A percentile compares a stretch with the other conserved stretches of the same genome.
Conservation (phyloP, 64 coral and sea anemone genomes). For the Stylophora pistillata region DNA sequence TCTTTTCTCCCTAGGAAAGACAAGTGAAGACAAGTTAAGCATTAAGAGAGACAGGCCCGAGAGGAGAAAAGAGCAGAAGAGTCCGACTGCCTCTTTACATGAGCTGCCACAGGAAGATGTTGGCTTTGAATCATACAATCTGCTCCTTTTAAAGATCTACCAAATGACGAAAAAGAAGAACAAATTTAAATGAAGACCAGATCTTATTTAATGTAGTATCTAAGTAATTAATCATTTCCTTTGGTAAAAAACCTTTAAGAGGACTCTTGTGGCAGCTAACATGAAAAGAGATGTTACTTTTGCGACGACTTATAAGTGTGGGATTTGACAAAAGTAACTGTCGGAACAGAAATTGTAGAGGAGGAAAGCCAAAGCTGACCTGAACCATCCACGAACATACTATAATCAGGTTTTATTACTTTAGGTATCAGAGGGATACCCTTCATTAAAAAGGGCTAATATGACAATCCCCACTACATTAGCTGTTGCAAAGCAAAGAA, state of each 20-base stretch:
- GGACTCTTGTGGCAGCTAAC: slow-evolving; percentile 13
- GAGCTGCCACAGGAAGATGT: slow-evolving; percentile 38
- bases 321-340: slow-evolving; percentile 39
- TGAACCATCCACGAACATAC: background rate
- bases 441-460: too few relatives aligned
- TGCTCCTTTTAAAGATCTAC: slow-evolving; percentile 36
- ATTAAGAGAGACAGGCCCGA: background rate
- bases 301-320: background rate
- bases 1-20: slow-evolving; percentile 55
- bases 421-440: too few relatives aligned
- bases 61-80: slow-evolving; percentile 54
- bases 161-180: slow-evolving; percentile 5
- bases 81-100: slow-evolving; percentile 46
- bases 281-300: slow-evolving; percentile 45
- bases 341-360: background rate
- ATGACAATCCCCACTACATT: background rate
- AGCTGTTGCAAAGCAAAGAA: too few relatives aligned
- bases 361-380: slow-evolving; percentile 4
- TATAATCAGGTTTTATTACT: too few relatives aligned
- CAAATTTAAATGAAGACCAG: slow-evolving; percentile 10
- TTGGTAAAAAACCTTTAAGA: background rate
- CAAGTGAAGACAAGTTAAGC: slow-evolving; percentile 44
- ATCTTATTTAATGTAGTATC: background rate
- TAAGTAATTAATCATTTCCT: background rate
- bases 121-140: slow-evolving; percentile 12